Percentiles rank a stretch among this genome's conserved stretches.
Evolutionary conservation across 2,113 vertebrate species (phyloP).

Genomic region (Pipra filicauda): DNA sequence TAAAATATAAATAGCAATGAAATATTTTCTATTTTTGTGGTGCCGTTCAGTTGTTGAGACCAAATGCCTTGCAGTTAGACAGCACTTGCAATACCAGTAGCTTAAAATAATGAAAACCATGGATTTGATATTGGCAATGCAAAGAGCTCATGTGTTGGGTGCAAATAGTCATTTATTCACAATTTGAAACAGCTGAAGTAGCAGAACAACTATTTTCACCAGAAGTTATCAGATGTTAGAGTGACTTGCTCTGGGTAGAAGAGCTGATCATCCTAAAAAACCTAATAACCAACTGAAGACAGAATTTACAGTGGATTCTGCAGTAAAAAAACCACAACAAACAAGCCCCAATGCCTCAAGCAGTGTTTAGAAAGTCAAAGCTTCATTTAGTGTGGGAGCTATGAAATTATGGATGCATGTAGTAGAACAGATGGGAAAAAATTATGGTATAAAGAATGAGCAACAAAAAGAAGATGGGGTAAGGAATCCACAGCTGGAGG

Average conservation of each 20-base stretch:
- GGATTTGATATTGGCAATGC: not conserved
- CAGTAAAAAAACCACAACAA: not conserved
- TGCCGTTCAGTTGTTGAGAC: fast-evolving
- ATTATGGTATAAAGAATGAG: not conserved
- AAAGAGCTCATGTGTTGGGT: not conserved
- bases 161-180: not conserved
- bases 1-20: not conserved
- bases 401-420: not conserved
- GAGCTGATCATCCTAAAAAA: not conserved
- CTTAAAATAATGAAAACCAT: not conserved
- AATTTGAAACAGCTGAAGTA: not conserved
- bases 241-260: not conserved
- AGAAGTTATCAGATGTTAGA: not conserved
- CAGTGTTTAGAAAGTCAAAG: not conserved
- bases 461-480: not conserved
- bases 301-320: not conserved
- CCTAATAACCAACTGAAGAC: not conserved
- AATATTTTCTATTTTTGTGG: not conserved
- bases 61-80: not conserved
- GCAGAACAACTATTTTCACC: not conserved
- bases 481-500: not conserved
- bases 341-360: not conserved
- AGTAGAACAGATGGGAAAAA: not conserved
- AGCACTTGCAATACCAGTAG: not conserved
- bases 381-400: not conserved